Evolutionary conservation across 2,797 vertebrate genomes (phyloP).

Genomic region (Chaenodraco wilsoni): DNA sequence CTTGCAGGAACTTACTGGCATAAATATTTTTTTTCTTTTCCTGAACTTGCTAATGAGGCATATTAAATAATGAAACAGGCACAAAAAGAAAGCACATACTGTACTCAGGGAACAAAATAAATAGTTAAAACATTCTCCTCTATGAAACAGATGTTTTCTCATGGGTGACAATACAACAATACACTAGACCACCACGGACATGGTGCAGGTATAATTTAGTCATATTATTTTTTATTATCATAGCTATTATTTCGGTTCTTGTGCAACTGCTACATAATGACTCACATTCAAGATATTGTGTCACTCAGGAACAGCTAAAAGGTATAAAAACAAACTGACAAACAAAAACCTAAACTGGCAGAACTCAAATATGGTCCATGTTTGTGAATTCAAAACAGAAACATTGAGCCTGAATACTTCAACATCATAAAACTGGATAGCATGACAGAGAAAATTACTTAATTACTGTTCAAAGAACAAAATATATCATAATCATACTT

Average conservation of each 20-base stretch:
- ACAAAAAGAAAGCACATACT: slow-evolving; percentile 62
- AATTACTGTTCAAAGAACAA: slow-evolving; percentile 90
- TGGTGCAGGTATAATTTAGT: slow-evolving; percentile 87
- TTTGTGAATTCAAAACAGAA: slow-evolving; percentile 91
- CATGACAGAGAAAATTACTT: slow-evolving; percentile 92
- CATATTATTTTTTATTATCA: slow-evolving; percentile 84
- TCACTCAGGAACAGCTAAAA: slow-evolving; percentile 98
- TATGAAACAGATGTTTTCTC: slow-evolving; percentile 49
- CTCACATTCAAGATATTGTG: slow-evolving; percentile 99
- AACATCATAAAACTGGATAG: slow-evolving; percentile 94
- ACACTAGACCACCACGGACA: slow-evolving; percentile 85
- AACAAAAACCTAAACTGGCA: slow-evolving; percentile 71
- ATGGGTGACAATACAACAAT: slow-evolving; percentile 75
- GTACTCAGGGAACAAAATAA: slow-evolving; percentile 60
- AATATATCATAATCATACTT: slow-evolving; percentile 92
- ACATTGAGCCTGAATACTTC: slow-evolving; percentile 91
- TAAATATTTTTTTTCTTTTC: slow-evolving; percentile 39
- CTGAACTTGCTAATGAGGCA: slow-evolving; percentile 65
- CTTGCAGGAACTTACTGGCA: slow-evolving; percentile 59
- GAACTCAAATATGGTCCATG: slow-evolving; percentile 92
- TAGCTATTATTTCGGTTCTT: slow-evolving; percentile 91
- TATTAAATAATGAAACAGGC: slow-evolving; percentile 66
- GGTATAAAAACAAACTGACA: slow-evolving; percentile 81
- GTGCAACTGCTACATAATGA: slow-evolving; percentile 99
- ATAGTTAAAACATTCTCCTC: slow-evolving; percentile 48